phyloP scores from a whole-genome alignment of 2,113 vertebrate species.

The Rostratula benghalensis region DNA sequence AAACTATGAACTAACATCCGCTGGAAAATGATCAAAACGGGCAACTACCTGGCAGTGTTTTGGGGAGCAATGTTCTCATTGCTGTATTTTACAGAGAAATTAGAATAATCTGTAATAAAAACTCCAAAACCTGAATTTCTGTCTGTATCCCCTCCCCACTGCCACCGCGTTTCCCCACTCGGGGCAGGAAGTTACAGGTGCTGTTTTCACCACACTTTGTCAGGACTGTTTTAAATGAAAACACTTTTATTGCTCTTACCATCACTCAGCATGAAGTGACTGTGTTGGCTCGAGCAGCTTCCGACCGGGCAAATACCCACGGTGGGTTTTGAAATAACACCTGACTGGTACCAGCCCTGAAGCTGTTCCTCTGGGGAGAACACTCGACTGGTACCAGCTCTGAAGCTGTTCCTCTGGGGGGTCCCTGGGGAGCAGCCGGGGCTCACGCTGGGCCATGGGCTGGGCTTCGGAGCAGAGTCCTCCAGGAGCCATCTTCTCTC shows the following conservation, averaged over 20 bases:
- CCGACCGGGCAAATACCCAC: neutral
- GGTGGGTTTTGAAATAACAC: neutral
- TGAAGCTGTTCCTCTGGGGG: neutral
- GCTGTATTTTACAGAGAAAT: neutral
- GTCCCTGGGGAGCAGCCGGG: neutral
- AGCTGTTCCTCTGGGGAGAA: neutral
- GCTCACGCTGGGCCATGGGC: neutral
- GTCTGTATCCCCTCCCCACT: neutral
- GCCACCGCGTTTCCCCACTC: neutral
- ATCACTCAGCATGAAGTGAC: neutral
- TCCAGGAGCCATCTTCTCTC: neutral
- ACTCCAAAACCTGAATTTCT: neutral
- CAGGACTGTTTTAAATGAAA: neutral
- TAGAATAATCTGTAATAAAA: neutral
- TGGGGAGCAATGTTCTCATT: neutral
- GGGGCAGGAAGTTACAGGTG: slow-evolving; percentile 13
- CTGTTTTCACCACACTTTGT: slow-evolving; percentile 2
- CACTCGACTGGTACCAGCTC: neutral
- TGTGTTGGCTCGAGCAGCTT: neutral
- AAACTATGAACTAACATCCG: neutral
- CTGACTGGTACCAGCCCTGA: neutral
- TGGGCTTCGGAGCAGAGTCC: neutral
- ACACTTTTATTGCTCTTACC: neutral
- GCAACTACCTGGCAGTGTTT: neutral
- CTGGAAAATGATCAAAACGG: neutral